Evolutionary conservation across 1,140 invertebrate genomes (phyloP).

Genomic region (Caenorhabditis briggsae): DNA sequence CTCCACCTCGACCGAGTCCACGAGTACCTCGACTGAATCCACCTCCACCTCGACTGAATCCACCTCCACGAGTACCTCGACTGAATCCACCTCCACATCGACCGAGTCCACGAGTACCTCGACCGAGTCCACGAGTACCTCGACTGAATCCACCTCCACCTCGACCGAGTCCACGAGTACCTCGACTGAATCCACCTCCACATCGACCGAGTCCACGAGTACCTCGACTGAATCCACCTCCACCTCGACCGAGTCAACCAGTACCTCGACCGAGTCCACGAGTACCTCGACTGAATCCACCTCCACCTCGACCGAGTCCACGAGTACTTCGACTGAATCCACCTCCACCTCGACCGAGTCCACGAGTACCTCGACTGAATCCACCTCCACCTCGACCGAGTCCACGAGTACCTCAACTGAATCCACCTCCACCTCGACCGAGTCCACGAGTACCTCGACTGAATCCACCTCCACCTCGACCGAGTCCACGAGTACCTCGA

Average conservation of each 20-base stretch:
- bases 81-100: background rate
- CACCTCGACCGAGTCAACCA: background rate
- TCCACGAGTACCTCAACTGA: background rate
- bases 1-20: conserved; percentile 5
- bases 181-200: background rate
- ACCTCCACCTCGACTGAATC: conserved; percentile 9
- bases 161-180: background rate
- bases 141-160: background rate
- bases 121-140: background rate
- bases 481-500: background rate
- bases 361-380: background rate
- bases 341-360: background rate
- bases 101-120: background rate
- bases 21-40: background rate
- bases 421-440: background rate
- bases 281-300: background rate
- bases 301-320: background rate
- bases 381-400: background rate
- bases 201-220: background rate
- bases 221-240: background rate
- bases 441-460: background rate
- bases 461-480: conserved; percentile 5
- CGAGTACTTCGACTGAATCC: background rate
- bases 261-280: background rate
- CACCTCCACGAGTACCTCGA: background rate